Base-by-base conservation (phyloP, 2,113 vertebrate species). In the Lophotis ruficrista region DNA sequence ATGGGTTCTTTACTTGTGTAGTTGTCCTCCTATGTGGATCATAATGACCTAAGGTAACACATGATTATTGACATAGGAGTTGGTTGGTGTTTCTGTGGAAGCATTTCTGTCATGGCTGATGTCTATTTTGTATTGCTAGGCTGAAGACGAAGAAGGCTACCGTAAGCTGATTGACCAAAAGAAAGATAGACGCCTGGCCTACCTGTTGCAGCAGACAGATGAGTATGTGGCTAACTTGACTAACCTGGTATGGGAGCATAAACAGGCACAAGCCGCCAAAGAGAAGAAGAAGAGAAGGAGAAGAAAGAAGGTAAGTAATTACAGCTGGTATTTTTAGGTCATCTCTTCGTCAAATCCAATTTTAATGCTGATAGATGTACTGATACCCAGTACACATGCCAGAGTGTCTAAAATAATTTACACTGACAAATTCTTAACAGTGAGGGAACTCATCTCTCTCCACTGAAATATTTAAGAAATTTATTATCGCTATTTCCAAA, bases 191-290 rank as follows among this genome's bases (percentile, higher is more conserved):
- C 99, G 99, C 30, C 96, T 99, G 96, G 99, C 99, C 9, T 99
- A 99, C 96, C 83, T 99, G 30, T 97, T 99, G 76, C 99, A 99
- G 97, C 99, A 99, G 97, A 99, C 99, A 0, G 99, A 99, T 54
- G 99, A 99, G 62, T 99, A 99, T 12, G 99, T 99, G 97, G 99
- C 99, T 92, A 99, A 99, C 95, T 98, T 99, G 87, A 99, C 99
- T 85, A 98, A 98, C n/a, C 94, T 99, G 95, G 99, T 99, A 17
- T 99, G 99, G 94, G 99, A 99, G 87, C 99, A 99, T 97, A 99
- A 99, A 93, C 99, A 99, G 68, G 99, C 99, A 41, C 99, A 99
- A 88, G 99, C 99, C 33, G 99, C 99, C 94, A 99, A 99, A 97
- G 99, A 99, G 87, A 99, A 99, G 98, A 99, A 99, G 98, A 99